Evolutionary conservation across 2,888 invertebrate species (phyloP).

Genomic region (Autographa pulchrina): DNA sequence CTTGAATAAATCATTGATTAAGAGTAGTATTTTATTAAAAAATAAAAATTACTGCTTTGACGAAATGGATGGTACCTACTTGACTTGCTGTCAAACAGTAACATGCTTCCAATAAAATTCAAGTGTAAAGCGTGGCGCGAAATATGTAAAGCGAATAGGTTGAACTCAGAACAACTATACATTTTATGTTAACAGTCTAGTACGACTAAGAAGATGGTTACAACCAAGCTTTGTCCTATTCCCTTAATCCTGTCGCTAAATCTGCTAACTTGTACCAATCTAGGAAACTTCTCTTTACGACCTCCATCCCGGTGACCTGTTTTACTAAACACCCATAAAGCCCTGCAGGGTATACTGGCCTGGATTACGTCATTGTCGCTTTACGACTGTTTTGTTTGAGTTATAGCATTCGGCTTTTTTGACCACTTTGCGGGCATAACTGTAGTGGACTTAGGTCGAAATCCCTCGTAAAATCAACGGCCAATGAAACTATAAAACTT

Average conservation of each 20-base stretch:
- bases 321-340: slow-evolving; percentile 76
- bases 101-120: no score
- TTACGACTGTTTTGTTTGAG: slow-evolving; percentile 70
- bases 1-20: no score
- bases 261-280: slow-evolving; percentile 62
- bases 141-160: no score
- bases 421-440: slow-evolving; percentile 55
- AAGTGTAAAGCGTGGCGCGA: no score
- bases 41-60: no score
- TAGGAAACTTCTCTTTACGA: slow-evolving; percentile 73
- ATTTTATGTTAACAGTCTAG: neutral
- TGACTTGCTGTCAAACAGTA: no score
- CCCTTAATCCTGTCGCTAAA: slow-evolving; percentile 25
- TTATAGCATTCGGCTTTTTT: slow-evolving; percentile 56
- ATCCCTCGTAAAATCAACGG: slow-evolving; percentile 55
- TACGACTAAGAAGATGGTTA: neutral
- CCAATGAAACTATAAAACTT: slow-evolving; percentile 33
- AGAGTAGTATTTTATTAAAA: no score
- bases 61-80: no score
- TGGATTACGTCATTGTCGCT: slow-evolving; percentile 72
- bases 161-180: neutral
- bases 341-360: slow-evolving; percentile 71
- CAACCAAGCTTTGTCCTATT: neutral
- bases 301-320: slow-evolving; percentile 74
- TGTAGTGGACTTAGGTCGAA: slow-evolving; percentile 44